These are phyloP conservation scores for Nothura maculosa DNA, from an alignment of 2,797 vertebrate species.

Conservation along the genomic window DNA sequence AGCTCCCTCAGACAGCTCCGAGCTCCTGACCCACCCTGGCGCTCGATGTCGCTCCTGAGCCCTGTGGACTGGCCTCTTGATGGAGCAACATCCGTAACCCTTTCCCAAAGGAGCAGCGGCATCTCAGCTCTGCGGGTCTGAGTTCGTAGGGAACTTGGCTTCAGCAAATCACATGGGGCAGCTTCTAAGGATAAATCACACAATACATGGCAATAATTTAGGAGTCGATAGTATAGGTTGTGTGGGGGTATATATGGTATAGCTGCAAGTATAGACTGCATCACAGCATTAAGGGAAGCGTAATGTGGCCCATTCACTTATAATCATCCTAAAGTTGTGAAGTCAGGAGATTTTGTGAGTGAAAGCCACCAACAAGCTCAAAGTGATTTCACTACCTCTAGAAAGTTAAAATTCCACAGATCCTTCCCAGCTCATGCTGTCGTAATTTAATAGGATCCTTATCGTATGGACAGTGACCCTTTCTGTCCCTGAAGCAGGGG, in stretches of 20 bases:
- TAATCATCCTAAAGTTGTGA: neutral
- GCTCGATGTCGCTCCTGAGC: too few relatives aligned
- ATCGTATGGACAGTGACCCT: neutral
- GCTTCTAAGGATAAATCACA: neutral
- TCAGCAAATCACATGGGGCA: neutral
- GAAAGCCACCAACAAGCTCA: neutral
- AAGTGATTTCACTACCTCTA: neutral
- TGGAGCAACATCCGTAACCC: constrained; percentile 47
- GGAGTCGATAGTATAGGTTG: too few relatives aligned
- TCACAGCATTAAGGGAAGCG: neutral
- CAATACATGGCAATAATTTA: neutral
- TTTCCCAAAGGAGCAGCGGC: neutral
- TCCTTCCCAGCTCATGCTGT: neutral
- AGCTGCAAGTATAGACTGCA: neutral
- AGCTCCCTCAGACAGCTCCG: constrained; percentile 48
- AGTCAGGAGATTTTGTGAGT: neutral
- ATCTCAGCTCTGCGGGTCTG: constrained; percentile 4
- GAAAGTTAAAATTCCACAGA: neutral
- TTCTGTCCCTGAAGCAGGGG: neutral
- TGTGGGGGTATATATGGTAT: too few relatives aligned
- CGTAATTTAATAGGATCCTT: neutral
- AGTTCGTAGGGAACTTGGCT: neutral
- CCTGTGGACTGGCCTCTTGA: neutral
- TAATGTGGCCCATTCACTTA: neutral
- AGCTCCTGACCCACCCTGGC: too few relatives aligned